A percentile compares a stretch with the other conserved stretches of the same genome.
These are phyloP conservation scores for Syrphus vitripennis DNA, from an alignment of 2,888 invertebrate species.

Conservation along the genomic window DNA sequence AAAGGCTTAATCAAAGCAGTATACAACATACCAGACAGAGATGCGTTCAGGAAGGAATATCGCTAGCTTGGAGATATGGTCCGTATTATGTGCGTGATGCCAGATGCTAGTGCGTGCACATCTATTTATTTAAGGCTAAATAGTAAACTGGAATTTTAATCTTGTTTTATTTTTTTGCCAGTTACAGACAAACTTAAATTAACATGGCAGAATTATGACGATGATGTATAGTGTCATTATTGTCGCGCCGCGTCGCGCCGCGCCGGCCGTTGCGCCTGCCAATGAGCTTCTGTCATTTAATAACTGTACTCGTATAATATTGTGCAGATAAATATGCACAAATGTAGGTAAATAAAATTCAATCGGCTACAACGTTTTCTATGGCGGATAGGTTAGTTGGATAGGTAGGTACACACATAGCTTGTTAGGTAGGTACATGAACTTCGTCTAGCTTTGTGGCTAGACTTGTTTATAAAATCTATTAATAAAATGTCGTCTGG, in stretches of 20 bases:
- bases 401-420: conserved; percentile 21
- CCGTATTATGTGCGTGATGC: not conserved
- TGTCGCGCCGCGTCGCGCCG: conserved; percentile 30
- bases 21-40: not conserved
- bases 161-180: not conserved
- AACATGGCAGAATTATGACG: conserved; percentile 2
- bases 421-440: conserved; percentile 29
- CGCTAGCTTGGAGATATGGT: not conserved
- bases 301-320: not conserved
- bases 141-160: conserved; percentile 12
- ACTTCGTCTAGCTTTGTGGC: conserved; percentile 42
- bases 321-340: not conserved
- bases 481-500: conserved; percentile 59
- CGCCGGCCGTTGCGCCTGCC: not conserved
- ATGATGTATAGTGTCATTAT: conserved; percentile 45
- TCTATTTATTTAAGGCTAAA: conserved; percentile 11
- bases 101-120: not conserved
- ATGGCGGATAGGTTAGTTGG: not conserved
- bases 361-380: conserved; percentile 27
- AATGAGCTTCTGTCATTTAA: conserved; percentile 21
- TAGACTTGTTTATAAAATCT: conserved; percentile 36
- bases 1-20: not conserved
- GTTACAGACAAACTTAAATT: not conserved
- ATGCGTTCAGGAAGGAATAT: not conserved
- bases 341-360: conserved; percentile 12